Percentiles rank a stretch among this genome's conserved stretches.
phyloP scores from a whole-genome alignment of 1,140 invertebrate genomes.

The Cyclargus thomasi region DNA sequence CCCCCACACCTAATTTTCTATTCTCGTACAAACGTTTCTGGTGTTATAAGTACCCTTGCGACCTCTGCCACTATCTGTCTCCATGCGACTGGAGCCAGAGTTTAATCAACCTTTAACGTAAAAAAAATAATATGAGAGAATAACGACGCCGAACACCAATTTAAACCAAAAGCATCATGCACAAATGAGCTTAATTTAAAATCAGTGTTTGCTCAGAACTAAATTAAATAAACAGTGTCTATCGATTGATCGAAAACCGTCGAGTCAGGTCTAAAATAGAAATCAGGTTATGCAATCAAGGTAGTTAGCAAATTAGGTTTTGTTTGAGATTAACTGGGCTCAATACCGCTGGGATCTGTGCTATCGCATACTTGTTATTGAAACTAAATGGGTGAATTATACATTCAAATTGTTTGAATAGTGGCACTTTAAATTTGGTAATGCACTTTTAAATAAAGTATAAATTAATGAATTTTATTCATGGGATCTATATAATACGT shows the following conservation, averaged over 20 bases:
- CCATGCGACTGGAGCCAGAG: too few species aligned
- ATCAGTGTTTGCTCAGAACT: background rate
- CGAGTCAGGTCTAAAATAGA: slow-evolving; percentile 3
- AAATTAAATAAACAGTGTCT: background rate
- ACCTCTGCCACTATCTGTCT: too few species aligned
- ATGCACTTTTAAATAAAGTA: too few species aligned
- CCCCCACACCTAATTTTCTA: too few species aligned
- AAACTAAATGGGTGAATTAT: too few species aligned
- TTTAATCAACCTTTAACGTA: background rate
- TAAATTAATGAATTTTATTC: too few species aligned
- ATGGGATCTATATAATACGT: too few species aligned
- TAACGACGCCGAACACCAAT: background rate
- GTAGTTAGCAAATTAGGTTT: slow-evolving; percentile 1
- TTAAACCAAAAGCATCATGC: background rate
- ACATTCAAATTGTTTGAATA: too few species aligned
- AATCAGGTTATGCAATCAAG: slow-evolving; percentile 2
- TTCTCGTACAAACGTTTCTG: too few species aligned
- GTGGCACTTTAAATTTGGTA: too few species aligned
- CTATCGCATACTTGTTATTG: too few species aligned
- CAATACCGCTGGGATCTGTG: background rate
- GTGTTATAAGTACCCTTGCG: too few species aligned
- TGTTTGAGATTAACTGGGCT: background rate
- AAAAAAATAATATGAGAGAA: background rate
- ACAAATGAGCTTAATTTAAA: background rate
- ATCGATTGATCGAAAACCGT: background rate